Conservation (phyloP, 2,888 invertebrate genomes). For the Agrochola circellaris region DNA sequence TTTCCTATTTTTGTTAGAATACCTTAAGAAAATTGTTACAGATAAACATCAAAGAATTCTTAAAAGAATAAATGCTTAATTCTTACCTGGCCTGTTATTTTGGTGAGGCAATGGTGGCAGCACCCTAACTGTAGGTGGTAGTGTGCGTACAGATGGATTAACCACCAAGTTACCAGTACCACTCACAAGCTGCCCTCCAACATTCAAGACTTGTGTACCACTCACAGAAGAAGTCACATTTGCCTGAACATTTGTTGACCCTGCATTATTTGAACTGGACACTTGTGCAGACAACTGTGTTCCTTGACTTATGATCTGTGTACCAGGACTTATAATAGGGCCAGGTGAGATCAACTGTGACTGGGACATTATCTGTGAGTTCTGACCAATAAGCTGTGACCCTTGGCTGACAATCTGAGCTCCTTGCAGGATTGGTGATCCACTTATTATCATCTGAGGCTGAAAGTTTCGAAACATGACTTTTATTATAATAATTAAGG, state of each 20-base stretch:
- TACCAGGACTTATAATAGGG: constrained; percentile 83
- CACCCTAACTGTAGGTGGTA: constrained; percentile 86
- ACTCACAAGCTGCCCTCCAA: constrained; percentile 82
- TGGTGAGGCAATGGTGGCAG: constrained; percentile 85
- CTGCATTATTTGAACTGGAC: constrained; percentile 76
- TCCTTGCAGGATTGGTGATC: constrained; percentile 85
- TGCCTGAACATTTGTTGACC: constrained; percentile 73
- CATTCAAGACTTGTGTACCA: constrained; percentile 83
- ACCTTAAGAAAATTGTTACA: not conserved
- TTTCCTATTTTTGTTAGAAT: not conserved
- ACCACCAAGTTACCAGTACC: constrained; percentile 82
- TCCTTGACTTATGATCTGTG: constrained; percentile 88
- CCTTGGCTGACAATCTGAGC: constrained; percentile 87
- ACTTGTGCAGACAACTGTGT: constrained; percentile 84
- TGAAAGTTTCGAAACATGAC: constrained; percentile 69
- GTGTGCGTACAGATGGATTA: constrained; percentile 84
- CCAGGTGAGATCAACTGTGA: constrained; percentile 83
- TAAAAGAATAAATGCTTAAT: constrained; percentile 5
- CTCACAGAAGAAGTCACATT: constrained; percentile 78
- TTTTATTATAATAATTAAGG: not conserved
- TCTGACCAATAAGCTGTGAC: constrained; percentile 83
- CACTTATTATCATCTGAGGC: constrained; percentile 87
- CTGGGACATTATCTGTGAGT: constrained; percentile 84
- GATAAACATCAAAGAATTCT: not conserved
- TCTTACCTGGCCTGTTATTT: constrained; percentile 84